Evolutionary conservation across 2,797 vertebrate genomes (phyloP).

Genomic region (Podarcis siculus): DNA sequence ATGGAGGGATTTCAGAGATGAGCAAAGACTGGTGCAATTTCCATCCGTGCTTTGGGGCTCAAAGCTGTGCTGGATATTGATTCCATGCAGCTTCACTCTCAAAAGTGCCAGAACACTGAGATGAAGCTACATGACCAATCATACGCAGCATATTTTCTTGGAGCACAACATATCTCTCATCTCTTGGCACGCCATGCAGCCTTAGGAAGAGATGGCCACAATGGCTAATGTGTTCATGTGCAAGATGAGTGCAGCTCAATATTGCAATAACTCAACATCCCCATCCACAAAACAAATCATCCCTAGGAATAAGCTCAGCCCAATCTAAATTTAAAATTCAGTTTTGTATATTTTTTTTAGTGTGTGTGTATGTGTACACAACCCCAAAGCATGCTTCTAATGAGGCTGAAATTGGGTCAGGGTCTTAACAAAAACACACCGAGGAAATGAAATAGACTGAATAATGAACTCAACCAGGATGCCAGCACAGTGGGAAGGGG

Average conservation of each 20-base stretch:
- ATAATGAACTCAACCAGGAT: neutral
- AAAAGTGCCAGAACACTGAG: conserved; percentile 7
- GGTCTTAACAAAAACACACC: neutral
- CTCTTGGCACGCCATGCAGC: conserved; percentile 28
- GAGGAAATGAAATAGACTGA: neutral
- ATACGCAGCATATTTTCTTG: neutral
- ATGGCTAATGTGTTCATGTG: conserved; percentile 7
- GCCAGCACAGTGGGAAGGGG: too few relatives aligned
- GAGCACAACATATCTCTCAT: conserved; percentile 2
- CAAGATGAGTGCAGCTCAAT: conserved; percentile 9
- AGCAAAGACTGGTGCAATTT: neutral
- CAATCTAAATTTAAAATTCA: conserved; percentile 1
- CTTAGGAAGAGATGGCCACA: neutral
- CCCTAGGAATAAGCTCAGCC: neutral
- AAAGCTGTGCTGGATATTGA: neutral
- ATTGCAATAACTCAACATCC: conserved; percentile 1
- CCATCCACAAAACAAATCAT: conserved; percentile 11
- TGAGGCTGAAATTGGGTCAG: neutral
- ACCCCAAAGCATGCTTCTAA: too few relatives aligned
- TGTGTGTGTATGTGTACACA: too few relatives aligned
- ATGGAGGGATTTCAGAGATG: neutral
- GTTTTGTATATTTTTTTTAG: neutral
- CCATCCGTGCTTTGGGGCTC: neutral
- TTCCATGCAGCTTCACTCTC: neutral
- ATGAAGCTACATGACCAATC: neutral